Percentiles rank a stretch among this genome's conserved stretches.
phyloP scores from a whole-genome alignment of 2,113 vertebrate genomes.

The Elgaria multicarinata region DNA sequence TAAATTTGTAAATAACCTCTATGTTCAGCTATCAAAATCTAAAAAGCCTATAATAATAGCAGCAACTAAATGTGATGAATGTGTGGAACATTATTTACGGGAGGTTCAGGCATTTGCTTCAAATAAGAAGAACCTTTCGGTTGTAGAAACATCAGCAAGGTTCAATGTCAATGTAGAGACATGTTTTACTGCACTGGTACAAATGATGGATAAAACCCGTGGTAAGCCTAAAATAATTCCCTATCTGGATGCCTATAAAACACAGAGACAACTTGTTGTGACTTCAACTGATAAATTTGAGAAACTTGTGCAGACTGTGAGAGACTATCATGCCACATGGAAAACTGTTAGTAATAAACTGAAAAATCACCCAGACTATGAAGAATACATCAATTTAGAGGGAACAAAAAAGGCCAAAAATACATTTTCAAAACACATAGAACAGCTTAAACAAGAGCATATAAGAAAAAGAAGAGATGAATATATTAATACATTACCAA shows the following conservation, averaged over 20 bases:
- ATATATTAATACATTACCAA: slow-evolving; percentile 94
- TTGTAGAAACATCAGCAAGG: slow-evolving; percentile 94
- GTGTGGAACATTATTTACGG: slow-evolving; percentile 95
- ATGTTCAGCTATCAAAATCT: slow-evolving; percentile 92
- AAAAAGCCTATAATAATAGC: slow-evolving; percentile 97
- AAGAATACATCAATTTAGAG: slow-evolving; percentile 95
- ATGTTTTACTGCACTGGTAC: slow-evolving; percentile 93
- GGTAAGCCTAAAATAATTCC: slow-evolving; percentile 97
- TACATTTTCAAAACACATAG: slow-evolving; percentile 94
- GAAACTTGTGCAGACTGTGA: slow-evolving; percentile 91
- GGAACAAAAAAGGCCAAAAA: slow-evolving; percentile 93
- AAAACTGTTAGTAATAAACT: slow-evolving; percentile 92
- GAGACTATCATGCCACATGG: slow-evolving; percentile 97
- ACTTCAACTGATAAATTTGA: slow-evolving; percentile 93
- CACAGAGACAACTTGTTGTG: slow-evolving; percentile 92
- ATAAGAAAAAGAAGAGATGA: slow-evolving; percentile 94
- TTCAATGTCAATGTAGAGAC: slow-evolving; percentile 92
- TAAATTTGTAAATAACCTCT: slow-evolving; percentile 97
- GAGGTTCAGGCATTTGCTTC: slow-evolving; percentile 95
- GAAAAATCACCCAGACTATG: slow-evolving; percentile 93
- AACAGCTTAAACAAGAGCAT: slow-evolving; percentile 96
- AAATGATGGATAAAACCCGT: slow-evolving; percentile 97
- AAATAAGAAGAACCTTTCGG: slow-evolving; percentile 94
- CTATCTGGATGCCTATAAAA: slow-evolving; percentile 95
- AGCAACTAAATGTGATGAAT: slow-evolving; percentile 97